These are phyloP conservation scores for Enhydra lutris DNA, from an alignment of 2,113 vertebrate genomes.

Conservation along the genomic window DNA sequence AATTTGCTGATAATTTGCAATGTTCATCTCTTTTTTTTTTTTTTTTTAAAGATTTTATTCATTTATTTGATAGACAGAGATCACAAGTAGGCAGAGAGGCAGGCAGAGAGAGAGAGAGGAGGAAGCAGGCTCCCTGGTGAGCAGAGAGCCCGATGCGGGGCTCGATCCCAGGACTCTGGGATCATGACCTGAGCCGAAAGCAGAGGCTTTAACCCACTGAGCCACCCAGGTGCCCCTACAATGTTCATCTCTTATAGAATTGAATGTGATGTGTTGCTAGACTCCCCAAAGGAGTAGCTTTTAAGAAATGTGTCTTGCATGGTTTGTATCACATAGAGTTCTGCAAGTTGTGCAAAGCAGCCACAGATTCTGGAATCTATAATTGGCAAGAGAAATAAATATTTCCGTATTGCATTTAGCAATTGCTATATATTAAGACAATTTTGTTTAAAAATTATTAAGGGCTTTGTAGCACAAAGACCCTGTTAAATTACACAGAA, in stretches of 20 bases:
- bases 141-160: too few relatives aligned
- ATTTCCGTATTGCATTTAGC: conserved; percentile 70
- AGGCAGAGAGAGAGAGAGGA: too few relatives aligned
- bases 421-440: conserved; percentile 66
- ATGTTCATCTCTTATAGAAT: conserved; percentile 9
- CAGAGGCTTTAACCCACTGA: too few relatives aligned
- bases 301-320: conserved; percentile 56
- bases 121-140: too few relatives aligned
- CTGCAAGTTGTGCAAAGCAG: conserved; percentile 45
- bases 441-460: conserved; percentile 73
- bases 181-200: too few relatives aligned
- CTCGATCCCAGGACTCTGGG: too few relatives aligned
- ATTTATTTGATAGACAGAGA: too few relatives aligned
- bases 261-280: conserved; percentile 35
- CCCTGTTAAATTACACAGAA: conserved; percentile 65
- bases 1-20: conserved; percentile 48
- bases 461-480: conserved; percentile 62
- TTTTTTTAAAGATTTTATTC: too few relatives aligned
- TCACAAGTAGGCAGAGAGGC: too few relatives aligned
- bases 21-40: conserved; percentile 5
- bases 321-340: conserved; percentile 1
- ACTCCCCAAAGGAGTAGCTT: conserved; percentile 47
- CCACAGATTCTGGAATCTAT: conserved; percentile 51
- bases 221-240: too few relatives aligned
- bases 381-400: conserved; percentile 66